Conservation (phyloP, 2,888 invertebrate species). For the Leptopilina drosophilae region DNA sequence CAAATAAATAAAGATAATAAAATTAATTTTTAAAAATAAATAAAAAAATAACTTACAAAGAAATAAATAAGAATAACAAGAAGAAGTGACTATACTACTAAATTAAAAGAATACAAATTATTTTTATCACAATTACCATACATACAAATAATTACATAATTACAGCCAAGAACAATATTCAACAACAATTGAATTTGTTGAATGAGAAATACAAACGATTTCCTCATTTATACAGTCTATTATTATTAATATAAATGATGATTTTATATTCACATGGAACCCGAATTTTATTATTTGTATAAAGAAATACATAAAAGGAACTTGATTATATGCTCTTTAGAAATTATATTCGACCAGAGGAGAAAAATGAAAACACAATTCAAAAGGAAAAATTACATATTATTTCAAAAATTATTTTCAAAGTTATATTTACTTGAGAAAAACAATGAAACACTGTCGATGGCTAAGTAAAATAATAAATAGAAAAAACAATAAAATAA, state of each 20-base stretch:
- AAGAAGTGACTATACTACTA: background rate
- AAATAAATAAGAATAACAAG: background rate
- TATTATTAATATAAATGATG: slow-evolving; percentile 5
- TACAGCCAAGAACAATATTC: background rate
- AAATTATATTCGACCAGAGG: background rate
- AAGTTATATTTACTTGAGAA: no score
- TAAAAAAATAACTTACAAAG: background rate
- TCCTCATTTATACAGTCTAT: background rate
- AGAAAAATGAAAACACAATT: background rate
- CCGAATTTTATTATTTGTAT: background rate
- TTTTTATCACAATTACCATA: no score
- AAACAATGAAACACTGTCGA: no score
- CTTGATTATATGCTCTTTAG: background rate
- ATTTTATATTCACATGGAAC: background rate
- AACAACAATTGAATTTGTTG: background rate
- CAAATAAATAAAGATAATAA: no score
- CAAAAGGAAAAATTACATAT: background rate
- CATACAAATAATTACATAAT: no score
- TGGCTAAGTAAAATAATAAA: no score
- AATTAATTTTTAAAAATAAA: no score
- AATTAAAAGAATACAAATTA: no score
- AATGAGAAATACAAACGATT: background rate
- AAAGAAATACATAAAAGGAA: background rate
- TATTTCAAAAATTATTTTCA: no score
- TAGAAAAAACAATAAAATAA: no score